Conservation (phyloP, 2,797 vertebrate species). For the Halcyon leucocephala region DNA sequence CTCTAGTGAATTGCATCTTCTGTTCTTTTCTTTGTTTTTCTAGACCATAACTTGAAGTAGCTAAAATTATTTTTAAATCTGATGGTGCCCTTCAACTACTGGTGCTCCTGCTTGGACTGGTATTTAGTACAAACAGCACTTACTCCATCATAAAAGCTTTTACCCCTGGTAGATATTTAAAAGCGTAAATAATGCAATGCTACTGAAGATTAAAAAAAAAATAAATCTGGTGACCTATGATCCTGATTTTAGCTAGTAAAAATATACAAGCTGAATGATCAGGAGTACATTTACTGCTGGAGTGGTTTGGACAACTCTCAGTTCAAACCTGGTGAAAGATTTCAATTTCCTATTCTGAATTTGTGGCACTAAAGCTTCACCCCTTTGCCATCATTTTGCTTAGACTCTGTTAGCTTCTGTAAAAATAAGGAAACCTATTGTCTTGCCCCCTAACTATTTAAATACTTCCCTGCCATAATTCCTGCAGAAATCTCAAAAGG, state of each 20-base stretch:
- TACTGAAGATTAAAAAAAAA: background rate
- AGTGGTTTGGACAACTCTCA: background rate
- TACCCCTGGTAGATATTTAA: background rate
- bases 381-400: background rate
- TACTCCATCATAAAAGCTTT: background rate
- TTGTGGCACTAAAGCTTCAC: background rate
- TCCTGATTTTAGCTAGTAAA: background rate
- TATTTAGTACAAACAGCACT: background rate
- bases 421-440: background rate
- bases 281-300: background rate
- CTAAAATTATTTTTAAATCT: constrained; percentile 19
- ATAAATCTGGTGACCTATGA: background rate
- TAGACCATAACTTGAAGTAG: background rate
- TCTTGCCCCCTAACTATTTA: background rate
- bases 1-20: background rate
- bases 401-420: background rate
- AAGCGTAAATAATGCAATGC: background rate
- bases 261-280: background rate
- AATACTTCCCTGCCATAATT: background rate
- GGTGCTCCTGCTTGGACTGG: background rate
- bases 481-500: background rate
- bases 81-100: background rate
- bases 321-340: background rate
- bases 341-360: background rate
- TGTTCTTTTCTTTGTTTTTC: constrained; percentile 1